Evolutionary conservation across 2,113 vertebrate species (phyloP).

Genomic region (Dipodomys ordii): DNA sequence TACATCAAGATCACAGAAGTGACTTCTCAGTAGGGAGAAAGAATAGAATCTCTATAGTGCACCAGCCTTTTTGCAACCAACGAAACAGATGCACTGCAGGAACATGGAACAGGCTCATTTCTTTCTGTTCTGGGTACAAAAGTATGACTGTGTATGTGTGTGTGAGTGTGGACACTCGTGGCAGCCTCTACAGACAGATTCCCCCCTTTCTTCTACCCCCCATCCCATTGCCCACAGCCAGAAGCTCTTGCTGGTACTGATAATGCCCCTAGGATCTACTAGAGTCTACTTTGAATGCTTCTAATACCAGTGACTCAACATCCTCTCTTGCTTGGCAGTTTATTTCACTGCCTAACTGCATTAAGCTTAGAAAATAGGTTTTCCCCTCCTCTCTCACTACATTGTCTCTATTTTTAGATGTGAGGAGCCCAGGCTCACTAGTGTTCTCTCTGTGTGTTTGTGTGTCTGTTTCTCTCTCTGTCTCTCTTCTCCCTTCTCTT

Average conservation of each 20-base stretch:
- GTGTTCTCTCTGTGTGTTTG: neutral
- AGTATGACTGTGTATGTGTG: neutral
- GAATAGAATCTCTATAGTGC: neutral
- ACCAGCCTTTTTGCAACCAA: neutral
- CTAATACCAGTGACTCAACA: constrained; percentile 63
- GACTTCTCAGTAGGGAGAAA: constrained; percentile 46
- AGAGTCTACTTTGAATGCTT: neutral
- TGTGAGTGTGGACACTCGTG: neutral
- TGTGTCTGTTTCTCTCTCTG: neutral
- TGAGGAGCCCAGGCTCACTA: constrained; percentile 40
- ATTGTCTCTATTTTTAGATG: constrained; percentile 72
- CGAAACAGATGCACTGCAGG: neutral
- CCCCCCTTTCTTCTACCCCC: too few relatives aligned
- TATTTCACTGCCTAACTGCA: constrained; percentile 64
- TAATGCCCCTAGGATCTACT: constrained; percentile 23
- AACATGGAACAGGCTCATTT: constrained; percentile 1
- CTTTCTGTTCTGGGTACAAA: neutral
- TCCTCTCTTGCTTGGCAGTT: constrained; percentile 52
- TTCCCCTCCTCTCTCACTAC: neutral
- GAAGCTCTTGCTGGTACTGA: constrained; percentile 21
- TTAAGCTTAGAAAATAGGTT: constrained; percentile 66
- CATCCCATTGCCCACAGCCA: neutral
- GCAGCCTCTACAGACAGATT: neutral
- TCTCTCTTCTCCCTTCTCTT: too few relatives aligned
- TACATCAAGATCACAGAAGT: constrained; percentile 44